Evolutionary conservation across 2,797 vertebrate genomes (phyloP).

Genomic region (Gorsachius magnificus): DNA sequence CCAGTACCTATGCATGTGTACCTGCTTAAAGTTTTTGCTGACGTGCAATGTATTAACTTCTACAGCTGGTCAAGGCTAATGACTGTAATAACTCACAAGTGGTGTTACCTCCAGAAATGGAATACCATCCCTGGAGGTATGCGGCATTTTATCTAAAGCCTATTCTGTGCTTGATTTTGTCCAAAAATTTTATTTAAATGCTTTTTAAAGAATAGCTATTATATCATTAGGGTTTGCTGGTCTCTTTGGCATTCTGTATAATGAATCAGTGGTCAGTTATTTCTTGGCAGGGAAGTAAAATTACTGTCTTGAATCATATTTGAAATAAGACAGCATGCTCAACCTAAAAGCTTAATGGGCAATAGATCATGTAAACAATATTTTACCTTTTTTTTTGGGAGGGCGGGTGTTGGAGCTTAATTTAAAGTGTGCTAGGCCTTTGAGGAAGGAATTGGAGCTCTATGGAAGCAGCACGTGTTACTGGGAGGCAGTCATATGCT

Average conservation of each 20-base stretch:
- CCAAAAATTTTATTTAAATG: background rate
- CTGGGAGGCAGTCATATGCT: background rate
- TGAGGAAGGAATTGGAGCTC: background rate
- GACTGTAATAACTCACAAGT: background rate
- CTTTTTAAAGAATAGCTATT: background rate
- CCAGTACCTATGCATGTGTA: background rate
- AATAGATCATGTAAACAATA: background rate
- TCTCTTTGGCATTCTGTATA: background rate
- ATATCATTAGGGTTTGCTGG: background rate
- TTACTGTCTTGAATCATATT: background rate
- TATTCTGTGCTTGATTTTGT: background rate
- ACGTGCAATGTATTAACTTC: background rate
- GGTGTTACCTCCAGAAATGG: background rate
- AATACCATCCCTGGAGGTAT: background rate
- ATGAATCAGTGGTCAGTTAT: background rate
- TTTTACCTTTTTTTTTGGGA: background rate
- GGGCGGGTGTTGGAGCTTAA: background rate
- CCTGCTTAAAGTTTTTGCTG: background rate
- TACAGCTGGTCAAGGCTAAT: background rate
- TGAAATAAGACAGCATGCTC: background rate
- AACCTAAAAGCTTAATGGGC: background rate
- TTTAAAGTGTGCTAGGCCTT: background rate
- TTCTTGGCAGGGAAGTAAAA: background rate
- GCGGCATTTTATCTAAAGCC: background rate
- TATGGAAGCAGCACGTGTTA: background rate